These are phyloP conservation scores for Cephus pygmeus DNA, from an alignment of 2,888 invertebrate genomes.

Conservation along the genomic window DNA sequence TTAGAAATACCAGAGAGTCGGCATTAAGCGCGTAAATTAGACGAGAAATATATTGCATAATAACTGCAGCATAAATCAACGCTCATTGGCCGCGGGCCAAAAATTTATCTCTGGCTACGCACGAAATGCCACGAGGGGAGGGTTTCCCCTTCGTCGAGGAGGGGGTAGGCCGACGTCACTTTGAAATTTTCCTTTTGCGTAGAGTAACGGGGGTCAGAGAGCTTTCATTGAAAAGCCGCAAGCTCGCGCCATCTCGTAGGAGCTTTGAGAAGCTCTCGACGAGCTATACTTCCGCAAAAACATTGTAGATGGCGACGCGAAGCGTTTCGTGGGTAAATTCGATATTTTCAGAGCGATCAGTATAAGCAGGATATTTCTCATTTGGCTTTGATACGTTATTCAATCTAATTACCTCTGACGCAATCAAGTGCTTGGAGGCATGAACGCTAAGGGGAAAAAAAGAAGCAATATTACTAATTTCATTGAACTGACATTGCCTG, in stretches of 20 bases:
- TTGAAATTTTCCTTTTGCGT: background rate
- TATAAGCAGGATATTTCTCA: slow-evolving; percentile 13
- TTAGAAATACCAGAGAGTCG: background rate
- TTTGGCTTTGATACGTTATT: background rate
- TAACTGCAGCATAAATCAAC: slow-evolving; percentile 31
- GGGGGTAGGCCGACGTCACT: background rate
- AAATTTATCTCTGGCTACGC: slow-evolving; percentile 21
- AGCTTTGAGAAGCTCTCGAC: slow-evolving; percentile 10
- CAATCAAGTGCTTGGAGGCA: background rate
- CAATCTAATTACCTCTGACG: background rate
- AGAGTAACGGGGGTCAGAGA: background rate
- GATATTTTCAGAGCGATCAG: background rate
- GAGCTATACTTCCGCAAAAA: slow-evolving; percentile 10
- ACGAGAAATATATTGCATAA: slow-evolving; percentile 27
- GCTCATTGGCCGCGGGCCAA: slow-evolving; percentile 29
- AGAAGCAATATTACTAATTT: background rate
- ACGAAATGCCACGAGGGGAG: background rate
- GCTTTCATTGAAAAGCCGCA: slow-evolving; percentile 8
- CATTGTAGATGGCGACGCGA: slow-evolving; percentile 25
- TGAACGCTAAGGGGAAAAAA: background rate
- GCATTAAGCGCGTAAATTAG: slow-evolving; percentile 21
- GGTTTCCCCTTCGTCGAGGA: slow-evolving; percentile 14
- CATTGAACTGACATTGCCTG: background rate
- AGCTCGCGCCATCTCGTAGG: slow-evolving; percentile 20
- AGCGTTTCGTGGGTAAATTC: slow-evolving; percentile 7